Evolutionary conservation across 2,797 vertebrate genomes (phyloP).

Genomic region (Enoplosus armatus): DNA sequence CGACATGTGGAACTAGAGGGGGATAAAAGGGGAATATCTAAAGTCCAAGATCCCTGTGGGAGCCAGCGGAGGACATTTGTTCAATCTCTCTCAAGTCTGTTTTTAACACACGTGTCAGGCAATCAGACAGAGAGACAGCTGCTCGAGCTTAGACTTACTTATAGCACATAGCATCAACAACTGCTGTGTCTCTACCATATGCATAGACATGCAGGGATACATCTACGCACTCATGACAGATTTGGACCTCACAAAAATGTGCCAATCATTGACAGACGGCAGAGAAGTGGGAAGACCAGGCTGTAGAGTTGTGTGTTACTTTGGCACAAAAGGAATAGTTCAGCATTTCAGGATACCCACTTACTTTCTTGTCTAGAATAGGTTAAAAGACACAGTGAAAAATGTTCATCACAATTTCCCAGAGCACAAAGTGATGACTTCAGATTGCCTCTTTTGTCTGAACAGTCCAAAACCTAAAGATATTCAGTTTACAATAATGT

Average conservation of each 20-base stretch:
- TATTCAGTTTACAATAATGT: too few relatives aligned
- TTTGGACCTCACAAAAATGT: slow-evolving; percentile 18
- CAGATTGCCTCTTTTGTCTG: too few relatives aligned
- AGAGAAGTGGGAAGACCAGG: neutral
- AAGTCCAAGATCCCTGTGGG: slow-evolving; percentile 46
- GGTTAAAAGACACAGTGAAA: too few relatives aligned
- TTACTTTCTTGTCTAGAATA: too few relatives aligned
- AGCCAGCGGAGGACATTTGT: slow-evolving; percentile 42
- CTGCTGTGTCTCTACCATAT: slow-evolving; percentile 31
- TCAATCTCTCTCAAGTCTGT: slow-evolving; percentile 53
- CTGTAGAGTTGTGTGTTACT: neutral
- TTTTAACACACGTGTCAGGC: slow-evolving; percentile 52
- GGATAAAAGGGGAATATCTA: slow-evolving; percentile 39
- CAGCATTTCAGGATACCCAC: too few relatives aligned
- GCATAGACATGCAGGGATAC: slow-evolving; percentile 11
- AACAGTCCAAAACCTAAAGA: too few relatives aligned
- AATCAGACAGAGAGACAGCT: slow-evolving; percentile 62
- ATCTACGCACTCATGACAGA: slow-evolving; percentile 9
- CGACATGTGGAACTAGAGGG: slow-evolving; percentile 14
- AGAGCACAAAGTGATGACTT: too few relatives aligned
- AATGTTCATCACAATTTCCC: too few relatives aligned
- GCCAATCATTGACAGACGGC: slow-evolving; percentile 20
- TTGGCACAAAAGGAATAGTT: slow-evolving; percentile 1
- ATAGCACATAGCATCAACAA: slow-evolving; percentile 54
- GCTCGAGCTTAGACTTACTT: slow-evolving; percentile 55